These are phyloP conservation scores for Ursus arctos DNA, from an alignment of 2,113 vertebrate genomes.

Conservation along the genomic window DNA sequence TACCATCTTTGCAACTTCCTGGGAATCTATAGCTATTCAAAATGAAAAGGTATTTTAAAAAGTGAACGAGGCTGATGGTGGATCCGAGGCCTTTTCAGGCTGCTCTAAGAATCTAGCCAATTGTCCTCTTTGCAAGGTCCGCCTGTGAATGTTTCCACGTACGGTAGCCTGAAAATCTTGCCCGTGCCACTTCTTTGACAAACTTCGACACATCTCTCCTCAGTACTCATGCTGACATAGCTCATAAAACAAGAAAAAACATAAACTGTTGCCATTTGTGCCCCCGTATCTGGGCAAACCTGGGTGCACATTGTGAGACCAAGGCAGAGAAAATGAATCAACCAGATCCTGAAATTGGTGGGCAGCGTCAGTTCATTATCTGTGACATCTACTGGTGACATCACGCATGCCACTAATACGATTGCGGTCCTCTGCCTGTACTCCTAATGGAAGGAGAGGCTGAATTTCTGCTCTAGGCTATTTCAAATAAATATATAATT, in stretches of 20 bases:
- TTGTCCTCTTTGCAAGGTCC: not conserved
- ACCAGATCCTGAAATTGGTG: not conserved
- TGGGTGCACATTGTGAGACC: not conserved
- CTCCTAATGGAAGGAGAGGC: slow-evolving; percentile 6
- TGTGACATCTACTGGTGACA: not conserved
- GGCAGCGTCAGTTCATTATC: not conserved
- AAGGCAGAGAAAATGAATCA: slow-evolving; percentile 19
- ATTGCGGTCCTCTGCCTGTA: not conserved
- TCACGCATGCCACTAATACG: not conserved
- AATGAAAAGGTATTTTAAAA: not conserved
- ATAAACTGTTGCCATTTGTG: slow-evolving; percentile 1
- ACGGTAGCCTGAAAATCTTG: not conserved
- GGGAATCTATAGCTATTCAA: not conserved
- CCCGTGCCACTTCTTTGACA: not conserved
- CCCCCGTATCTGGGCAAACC: not conserved
- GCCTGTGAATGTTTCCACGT: not conserved
- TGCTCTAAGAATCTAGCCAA: not conserved
- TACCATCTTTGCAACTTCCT: not conserved
- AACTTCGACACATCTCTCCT: slow-evolving; percentile 34
- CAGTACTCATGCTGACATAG: not conserved
- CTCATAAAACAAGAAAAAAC: not conserved
- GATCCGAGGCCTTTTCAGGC: not conserved
- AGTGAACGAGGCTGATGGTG: not conserved
- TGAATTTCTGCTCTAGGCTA: not conserved
- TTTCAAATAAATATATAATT: not conserved